Conservation (phyloP, 2,888 invertebrate genomes). For the Peribatodes rhomboidaria region DNA sequence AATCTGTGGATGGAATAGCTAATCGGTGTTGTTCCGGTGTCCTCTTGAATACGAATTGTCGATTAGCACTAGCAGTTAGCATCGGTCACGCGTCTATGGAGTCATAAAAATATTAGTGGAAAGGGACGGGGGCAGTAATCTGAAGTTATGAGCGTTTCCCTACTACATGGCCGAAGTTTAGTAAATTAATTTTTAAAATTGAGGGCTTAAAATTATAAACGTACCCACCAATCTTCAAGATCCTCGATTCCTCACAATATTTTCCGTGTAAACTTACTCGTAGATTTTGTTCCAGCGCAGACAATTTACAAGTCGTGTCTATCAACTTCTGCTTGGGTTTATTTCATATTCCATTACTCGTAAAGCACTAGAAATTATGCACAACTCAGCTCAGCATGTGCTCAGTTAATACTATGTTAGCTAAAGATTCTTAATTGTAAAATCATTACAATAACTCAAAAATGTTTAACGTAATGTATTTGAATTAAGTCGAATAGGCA, state of each 20-base stretch:
- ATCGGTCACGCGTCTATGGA: slow-evolving; percentile 37
- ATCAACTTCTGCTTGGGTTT: no score
- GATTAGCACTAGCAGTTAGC: slow-evolving; percentile 37
- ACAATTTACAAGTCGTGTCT: no score
- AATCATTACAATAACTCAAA: neutral
- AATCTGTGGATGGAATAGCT: slow-evolving; percentile 48
- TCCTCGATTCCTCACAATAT: no score
- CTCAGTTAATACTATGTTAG: no score
- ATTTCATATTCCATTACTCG: no score
- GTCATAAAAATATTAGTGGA: slow-evolving; percentile 36
- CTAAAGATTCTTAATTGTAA: neutral
- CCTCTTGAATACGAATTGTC: slow-evolving; percentile 45
- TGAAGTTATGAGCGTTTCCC: slow-evolving; percentile 11
- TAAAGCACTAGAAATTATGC: no score
- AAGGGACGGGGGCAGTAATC: neutral
- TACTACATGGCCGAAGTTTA: no score
- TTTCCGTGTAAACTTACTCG: no score
- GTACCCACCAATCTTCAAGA: neutral
- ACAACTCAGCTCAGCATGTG: no score
- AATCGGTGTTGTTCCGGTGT: slow-evolving; percentile 35
- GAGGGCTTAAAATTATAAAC: no score
- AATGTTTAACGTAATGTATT: neutral
- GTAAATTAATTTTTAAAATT: no score
- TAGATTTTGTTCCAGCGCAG: no score
- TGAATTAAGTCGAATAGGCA: slow-evolving; percentile 5